Evolutionary conservation across 2,113 vertebrate species (phyloP).

Genomic region (Mormoops blainvillei): DNA sequence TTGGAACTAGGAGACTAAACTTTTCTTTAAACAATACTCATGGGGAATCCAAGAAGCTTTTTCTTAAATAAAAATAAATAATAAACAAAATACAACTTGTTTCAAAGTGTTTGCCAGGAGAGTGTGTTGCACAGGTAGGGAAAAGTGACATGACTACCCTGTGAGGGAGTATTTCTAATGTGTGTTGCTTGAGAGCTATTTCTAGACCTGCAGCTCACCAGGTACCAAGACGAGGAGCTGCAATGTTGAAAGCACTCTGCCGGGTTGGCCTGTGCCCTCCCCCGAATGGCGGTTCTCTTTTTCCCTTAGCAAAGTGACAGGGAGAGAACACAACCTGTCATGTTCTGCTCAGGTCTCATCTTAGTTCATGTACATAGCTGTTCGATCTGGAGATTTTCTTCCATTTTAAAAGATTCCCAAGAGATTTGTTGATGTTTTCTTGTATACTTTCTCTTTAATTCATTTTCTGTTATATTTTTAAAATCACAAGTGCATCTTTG

Average conservation of each 20-base stretch:
- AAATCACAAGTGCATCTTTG: not conserved
- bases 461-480: not conserved
- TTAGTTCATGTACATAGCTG: not conserved
- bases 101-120: not conserved
- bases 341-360: not conserved
- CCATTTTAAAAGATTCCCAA: not conserved
- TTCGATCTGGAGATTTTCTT: not conserved
- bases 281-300: not conserved
- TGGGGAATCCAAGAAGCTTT: not conserved
- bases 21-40: not conserved
- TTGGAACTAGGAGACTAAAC: not conserved
- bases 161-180: slow-evolving; percentile 16
- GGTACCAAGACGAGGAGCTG: not conserved
- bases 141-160: not conserved
- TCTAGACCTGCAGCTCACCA: not conserved
- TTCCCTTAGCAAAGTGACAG: not conserved
- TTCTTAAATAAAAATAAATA: not conserved
- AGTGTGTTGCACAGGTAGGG: not conserved
- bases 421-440: not conserved
- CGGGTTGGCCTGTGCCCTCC: not conserved
- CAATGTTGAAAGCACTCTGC: not conserved
- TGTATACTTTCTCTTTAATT: not conserved
- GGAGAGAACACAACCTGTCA: not conserved
- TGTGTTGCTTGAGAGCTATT: not conserved
- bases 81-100: not conserved